Base-by-base conservation (phyloP, 2,888 invertebrate genomes). In the Sarcophaga variegata region DNA sequence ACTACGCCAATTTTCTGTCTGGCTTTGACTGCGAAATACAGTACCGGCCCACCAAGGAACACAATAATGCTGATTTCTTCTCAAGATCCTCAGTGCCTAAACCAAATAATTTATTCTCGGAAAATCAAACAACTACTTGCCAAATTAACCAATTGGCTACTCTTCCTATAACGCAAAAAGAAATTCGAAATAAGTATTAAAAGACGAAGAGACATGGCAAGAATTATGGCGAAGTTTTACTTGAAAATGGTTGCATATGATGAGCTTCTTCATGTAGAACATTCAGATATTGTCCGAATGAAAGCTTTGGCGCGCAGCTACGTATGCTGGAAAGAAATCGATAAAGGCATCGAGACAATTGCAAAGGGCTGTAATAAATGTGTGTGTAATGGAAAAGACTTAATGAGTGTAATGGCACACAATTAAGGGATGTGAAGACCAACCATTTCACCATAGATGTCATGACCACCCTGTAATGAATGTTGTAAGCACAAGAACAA, bases 51-150 rank as follows among this genome's bases (percentile, higher is more conserved):
- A 79, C 85, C 8, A 49, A 45, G 6, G 85, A 87, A 66, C 72
- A 87, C 17, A n/a, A 71, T n/a, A 85, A 83, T 45, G 87, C 77
- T 11, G 87, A 88, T 74, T 86, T 84, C 64, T 71, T 89, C n/a
- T 88, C 89, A n/a, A 81, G 88, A 74, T 84, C 86, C n/a, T 86
- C 86, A 70, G 59, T 83, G 45, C 63, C 59, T 25, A 47, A 49
- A 5, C 63, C 37, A 17, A 75, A 12, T 14, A 62, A 64, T 49
- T 22, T 63, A 6, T 22, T 75, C 8, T 10, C 4, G 3, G 20
- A 37, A 20, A 59, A 71, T 25, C 25, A 71, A 59, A 25, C 76
- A 27, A 66, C 76, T 27, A 67, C 49, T 27, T 67, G 54, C 12
- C 76, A 66, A 66, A 54, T 77, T 11, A 66, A 37, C 22, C 62